Percentiles rank a stretch among this genome's conserved stretches.
These are phyloP conservation scores for Terrapene triunguis DNA, from an alignment of 2,113 vertebrate genomes.

Conservation along the genomic window DNA sequence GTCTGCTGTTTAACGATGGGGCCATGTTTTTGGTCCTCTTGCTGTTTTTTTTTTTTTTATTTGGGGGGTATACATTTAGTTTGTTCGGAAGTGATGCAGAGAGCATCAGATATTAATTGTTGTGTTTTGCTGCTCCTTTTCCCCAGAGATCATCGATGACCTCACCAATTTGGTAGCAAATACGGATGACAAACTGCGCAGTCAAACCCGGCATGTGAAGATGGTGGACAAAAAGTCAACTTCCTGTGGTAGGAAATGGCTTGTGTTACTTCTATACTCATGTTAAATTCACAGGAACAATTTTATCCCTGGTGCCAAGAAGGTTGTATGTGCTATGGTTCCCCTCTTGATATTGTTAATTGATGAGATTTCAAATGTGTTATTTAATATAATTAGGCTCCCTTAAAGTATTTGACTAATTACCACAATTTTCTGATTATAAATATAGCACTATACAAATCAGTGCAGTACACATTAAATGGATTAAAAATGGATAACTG, in stretches of 20 bases:
- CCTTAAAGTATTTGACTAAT: background rate
- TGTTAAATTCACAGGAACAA: background rate
- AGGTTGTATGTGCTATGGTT: fast-evolving
- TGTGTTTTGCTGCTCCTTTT: background rate
- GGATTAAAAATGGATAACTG: background rate
- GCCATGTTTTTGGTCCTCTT: background rate
- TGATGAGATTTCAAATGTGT: background rate
- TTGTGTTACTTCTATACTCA: background rate
- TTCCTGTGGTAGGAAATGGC: conserved; percentile 88
- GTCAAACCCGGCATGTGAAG: conserved; percentile 88
- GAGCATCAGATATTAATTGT: background rate
- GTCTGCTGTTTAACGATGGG: background rate
- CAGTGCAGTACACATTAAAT: background rate
- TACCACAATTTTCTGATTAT: background rate
- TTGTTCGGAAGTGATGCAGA: background rate
- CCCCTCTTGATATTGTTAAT: background rate
- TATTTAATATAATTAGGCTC: background rate
- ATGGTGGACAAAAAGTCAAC: conserved; percentile 92
- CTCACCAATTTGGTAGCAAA: conserved; percentile 94
- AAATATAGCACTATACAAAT: background rate
- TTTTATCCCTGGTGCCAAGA: background rate
- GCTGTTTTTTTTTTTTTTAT: background rate
- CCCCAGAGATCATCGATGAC: conserved; percentile 95
- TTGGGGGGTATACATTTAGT: background rate
- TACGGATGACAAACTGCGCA: conserved; percentile 89